Evolutionary conservation across 2,113 vertebrate species (phyloP), one percentile per base, ranked within the genome.

Genomic region (Oryzias melastigma): DNA sequence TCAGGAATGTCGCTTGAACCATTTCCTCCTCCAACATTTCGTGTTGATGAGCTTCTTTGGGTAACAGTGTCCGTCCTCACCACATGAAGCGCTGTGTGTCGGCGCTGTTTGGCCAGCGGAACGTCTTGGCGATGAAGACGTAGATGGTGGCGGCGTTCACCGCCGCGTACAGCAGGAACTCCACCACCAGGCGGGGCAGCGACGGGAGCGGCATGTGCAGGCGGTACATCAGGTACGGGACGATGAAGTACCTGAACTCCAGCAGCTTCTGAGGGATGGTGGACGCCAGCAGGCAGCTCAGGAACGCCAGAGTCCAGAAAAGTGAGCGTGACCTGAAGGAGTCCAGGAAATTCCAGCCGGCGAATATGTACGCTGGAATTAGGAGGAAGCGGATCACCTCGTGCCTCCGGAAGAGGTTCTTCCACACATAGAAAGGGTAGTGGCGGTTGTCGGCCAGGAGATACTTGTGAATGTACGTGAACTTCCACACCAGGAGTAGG

Each of bases 371-470:
- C 0, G 68, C 85, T 0, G 96, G 96, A 35, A 97, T 90, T 29
- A 98, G 84, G n/a, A 93, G 17, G 47, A 94, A 98, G 60, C 91
- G 95, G 5, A 93, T 81, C 67, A 93, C 68, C n/a, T 93, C 87
- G 0, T 98, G 94, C 74, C 81, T 91, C 69, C 95, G 94, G 81
- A 94, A 94, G n/a, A 98, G 56, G 73, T 92, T 93, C 40, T 92
- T 94, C 97, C 97, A 99, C 25, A 98, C 88, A 18, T 99, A 99
- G 77, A 99, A 99, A 0, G 95, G 91, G 59, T 93, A 98, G 68
- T 99, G 97, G 27, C 97, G 92, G 85, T 99, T 99, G 82, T 99
- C 97, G 0, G 95, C 95, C n/a, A 99, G 85, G 49, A 99, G 85
- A 88, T 97, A 99, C 62, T 91, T 93, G 90, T 99, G 97, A 27